A percentile compares a stretch with the other conserved stretches of the same genome.
These are phyloP conservation scores for Adelges cooleyi DNA, from an alignment of 1,140 invertebrate genomes.

Conservation along the genomic window DNA sequence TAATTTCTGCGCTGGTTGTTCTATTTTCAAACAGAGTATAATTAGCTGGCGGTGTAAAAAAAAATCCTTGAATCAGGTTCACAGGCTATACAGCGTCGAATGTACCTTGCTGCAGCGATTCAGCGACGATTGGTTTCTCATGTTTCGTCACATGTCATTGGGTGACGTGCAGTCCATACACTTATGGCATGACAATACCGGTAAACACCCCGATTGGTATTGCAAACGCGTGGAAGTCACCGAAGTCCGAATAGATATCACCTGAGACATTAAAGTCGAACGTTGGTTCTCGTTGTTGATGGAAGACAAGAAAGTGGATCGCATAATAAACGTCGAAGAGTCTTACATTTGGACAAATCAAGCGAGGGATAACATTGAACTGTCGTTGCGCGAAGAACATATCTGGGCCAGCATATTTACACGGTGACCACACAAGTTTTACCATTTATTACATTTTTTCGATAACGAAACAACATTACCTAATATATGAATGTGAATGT, in stretches of 20 bases:
- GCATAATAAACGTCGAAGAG: neutral
- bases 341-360: neutral
- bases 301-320: neutral
- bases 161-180: conserved; percentile 25
- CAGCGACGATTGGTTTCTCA: conserved; percentile 31
- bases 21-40: no score
- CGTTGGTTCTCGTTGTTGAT: neutral
- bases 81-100: conserved; percentile 16
- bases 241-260: neutral
- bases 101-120: conserved; percentile 18
- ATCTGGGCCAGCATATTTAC: conserved; percentile 4
- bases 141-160: conserved; percentile 16
- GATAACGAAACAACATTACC: no score
- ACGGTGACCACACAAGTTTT: no score
- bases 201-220: conserved; percentile 29
- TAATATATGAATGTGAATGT: no score
- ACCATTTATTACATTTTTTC: no score
- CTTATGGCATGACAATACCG: conserved; percentile 31
- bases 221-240: conserved; percentile 1
- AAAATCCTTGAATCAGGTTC: conserved; percentile 26
- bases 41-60: no score
- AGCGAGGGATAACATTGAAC: neutral
- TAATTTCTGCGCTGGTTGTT: no score
- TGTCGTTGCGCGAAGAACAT: conserved; percentile 1
- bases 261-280: neutral